Evolutionary conservation across 2,113 vertebrate genomes (phyloP).

Genomic region (Apteryx owenii): DNA sequence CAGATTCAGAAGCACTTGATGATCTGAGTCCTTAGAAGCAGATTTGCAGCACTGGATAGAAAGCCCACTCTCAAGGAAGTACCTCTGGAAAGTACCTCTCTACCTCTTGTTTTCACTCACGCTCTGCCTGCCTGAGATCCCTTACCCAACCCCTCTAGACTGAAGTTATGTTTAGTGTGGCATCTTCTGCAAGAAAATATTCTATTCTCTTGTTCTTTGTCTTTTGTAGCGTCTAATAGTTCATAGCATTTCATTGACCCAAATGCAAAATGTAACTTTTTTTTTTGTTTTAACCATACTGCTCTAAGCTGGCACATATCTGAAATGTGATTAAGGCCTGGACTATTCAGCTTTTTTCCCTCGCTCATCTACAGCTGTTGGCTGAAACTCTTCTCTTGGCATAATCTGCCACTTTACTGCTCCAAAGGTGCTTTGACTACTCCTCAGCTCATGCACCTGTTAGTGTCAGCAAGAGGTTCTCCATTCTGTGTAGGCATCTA

Average conservation of each 20-base stretch:
- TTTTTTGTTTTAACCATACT: background rate
- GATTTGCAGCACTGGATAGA: background rate
- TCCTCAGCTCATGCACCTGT: background rate
- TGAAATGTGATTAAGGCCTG: background rate
- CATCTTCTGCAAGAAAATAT: background rate
- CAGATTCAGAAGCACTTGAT: background rate
- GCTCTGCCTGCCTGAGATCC: background rate
- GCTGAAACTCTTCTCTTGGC: background rate
- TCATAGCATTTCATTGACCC: background rate
- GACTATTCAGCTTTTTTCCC: background rate
- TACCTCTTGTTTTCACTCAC: background rate
- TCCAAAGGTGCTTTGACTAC: background rate
- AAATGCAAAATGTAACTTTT: background rate
- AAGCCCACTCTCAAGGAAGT: accelerated
- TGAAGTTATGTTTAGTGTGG: background rate
- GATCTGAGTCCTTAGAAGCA: background rate
- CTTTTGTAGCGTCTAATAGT: background rate
- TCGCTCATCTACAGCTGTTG: background rate
- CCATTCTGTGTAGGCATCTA: background rate
- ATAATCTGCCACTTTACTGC: background rate
- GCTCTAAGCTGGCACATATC: background rate
- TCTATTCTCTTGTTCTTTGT: background rate
- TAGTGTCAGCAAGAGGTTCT: background rate
- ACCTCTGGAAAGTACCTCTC: background rate
- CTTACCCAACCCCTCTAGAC: background rate